Evolutionary conservation across 2,888 invertebrate species (phyloP), one percentile per base, ranked within the genome.

Genomic region (Mesoligia furuncula): DNA sequence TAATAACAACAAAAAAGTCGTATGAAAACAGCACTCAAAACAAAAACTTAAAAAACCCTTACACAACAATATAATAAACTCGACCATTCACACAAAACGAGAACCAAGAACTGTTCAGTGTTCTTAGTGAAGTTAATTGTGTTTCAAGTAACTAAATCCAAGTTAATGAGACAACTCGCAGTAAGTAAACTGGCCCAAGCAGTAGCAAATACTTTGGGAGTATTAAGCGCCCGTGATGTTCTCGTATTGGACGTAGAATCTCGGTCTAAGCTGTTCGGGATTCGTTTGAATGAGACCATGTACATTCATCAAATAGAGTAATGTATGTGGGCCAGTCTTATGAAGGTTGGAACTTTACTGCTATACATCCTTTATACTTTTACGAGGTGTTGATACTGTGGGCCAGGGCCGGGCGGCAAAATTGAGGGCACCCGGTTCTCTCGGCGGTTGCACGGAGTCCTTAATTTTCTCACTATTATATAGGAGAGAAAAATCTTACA

Each of bases 91-190:
- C 84, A 84, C 83, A 80, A 81, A 87, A 86, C 73, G 75, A 71
- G 73, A 75, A 77, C 81, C 81, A 74, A 84, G 79, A 66, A 74
- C 85, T 86, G 80, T 81, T 83, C 85, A 83, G 77, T 86, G 86
- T 87, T 86, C 87, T 88, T 83, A 84, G 87, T 81, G 80, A 87
- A 90, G 88, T 92, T 92, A 91, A 92, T 92, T 92, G 91, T 89
- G 89, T 91, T 89, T 83, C 88, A 75, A 90, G 90, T 90, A 90
- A 91, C 89, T 91, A 90, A 92, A 92, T 90, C 88, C 90, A 75
- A 90, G 88, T 89, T 93, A 93, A 93, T 93, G 93, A 93, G 92
- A 92, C 92, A 91, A 90, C 88, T 91, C 89, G 88, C 87, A 88
- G 78, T 81, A 76, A 88, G 87, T 86, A 84, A 87, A 90, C 87